Percentiles rank a stretch among this genome's conserved stretches.
These are phyloP conservation scores for Sebastes iracundus DNA, from an alignment of 2,797 vertebrate species.

Conservation along the genomic window DNA sequence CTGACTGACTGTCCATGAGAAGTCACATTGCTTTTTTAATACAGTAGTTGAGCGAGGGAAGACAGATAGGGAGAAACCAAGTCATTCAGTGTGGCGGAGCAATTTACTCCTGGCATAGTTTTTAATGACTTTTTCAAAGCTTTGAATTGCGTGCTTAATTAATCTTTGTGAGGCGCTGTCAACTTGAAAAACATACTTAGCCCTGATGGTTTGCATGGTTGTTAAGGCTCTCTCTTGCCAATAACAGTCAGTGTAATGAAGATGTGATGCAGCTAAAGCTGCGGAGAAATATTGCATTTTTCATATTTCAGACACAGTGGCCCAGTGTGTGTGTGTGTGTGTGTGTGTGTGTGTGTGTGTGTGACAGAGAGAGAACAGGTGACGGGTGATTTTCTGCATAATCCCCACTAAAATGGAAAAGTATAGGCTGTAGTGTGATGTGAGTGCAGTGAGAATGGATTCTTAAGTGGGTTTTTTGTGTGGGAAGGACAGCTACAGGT, in stretches of 20 bases:
- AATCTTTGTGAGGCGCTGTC: conserved; percentile 47
- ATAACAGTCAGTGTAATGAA: conserved; percentile 18
- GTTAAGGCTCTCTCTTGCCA: conserved; percentile 24
- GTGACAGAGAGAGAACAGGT: neutral
- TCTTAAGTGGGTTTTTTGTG: conserved; percentile 63
- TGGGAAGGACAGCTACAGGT: conserved; percentile 69
- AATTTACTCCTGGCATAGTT: conserved; percentile 64
- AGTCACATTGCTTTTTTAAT: conserved; percentile 52
- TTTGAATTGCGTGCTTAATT: conserved; percentile 62
- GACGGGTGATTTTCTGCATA: conserved; percentile 31
- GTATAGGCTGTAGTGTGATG: conserved; percentile 15
- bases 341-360: neutral
- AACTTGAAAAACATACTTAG: conserved; percentile 49
- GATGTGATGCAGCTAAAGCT: conserved; percentile 9
- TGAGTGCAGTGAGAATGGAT: conserved; percentile 52
- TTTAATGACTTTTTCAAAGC: conserved; percentile 72
- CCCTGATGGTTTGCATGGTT: conserved; percentile 40
- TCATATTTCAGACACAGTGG: neutral
- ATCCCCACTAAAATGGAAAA: conserved; percentile 32
- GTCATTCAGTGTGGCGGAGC: conserved; percentile 57
- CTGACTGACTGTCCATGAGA: conserved; percentile 39
- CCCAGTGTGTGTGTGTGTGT: neutral
- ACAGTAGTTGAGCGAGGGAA: conserved; percentile 3
- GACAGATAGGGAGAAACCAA: neutral
- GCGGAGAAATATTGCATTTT: neutral